Base-by-base conservation (phyloP, 2,888 invertebrate genomes). In the Liposcelis brunnea region DNA sequence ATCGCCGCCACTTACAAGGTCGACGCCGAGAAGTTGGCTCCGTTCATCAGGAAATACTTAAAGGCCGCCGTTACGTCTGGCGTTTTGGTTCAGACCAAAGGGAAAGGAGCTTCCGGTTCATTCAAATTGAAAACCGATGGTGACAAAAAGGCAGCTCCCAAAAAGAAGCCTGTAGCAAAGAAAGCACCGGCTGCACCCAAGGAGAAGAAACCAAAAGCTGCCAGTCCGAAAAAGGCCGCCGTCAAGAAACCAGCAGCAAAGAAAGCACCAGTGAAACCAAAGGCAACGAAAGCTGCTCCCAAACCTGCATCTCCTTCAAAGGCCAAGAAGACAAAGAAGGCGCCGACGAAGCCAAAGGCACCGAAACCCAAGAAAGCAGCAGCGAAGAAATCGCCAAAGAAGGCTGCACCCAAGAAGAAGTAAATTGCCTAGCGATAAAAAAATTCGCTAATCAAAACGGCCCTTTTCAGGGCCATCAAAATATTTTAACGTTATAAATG, bases 31-130 rank as follows among this genome's bases (percentile, higher is more conserved):
- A 75, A 72, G 53, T 55, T 70, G 38, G 65, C 70, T 1, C 67
- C 67, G 2, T 74, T 68, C 59, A 75, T 78, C 52, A 72, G 68
- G 50, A 72, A 70, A 48, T 74, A 69, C 52, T 53, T 76, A 49
- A 75, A 72, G 56, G 56, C 61, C 11, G 71, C 71, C 12, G 70
- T 77, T n/a, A 62, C 60, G 5, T 26, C 64, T 35, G 71, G 71
- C 5, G 57, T 59, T n/a, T 54, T 74, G 34, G 61, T 70, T 18
- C 71, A 70, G 55, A 69, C 69, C 12, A 71, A 69, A 52, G 72
- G 70, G 33, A 69, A 66, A 55, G 70, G 70, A 2, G 70, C 69
- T 0, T 62, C 67, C 12, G 71, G 70, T 8, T 66, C 62, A 1
- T 66, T 65, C 59, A 68, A 67, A 51, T 55, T 67, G 11, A 49